Evolutionary conservation across 2,797 vertebrate species (phyloP).

Genomic region (Acanthornis magna): DNA sequence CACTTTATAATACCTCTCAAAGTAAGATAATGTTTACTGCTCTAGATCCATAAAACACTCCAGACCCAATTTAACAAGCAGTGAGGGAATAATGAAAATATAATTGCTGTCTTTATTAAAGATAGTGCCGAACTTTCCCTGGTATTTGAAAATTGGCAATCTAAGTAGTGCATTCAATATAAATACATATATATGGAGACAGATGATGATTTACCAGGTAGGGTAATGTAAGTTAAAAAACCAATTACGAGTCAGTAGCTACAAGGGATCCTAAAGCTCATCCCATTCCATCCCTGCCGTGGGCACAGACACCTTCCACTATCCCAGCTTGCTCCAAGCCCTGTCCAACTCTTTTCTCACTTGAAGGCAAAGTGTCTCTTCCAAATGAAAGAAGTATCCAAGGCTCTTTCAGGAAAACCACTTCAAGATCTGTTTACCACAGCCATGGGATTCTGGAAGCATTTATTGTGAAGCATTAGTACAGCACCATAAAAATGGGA

Average conservation of each 20-base stretch:
- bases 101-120: conserved; percentile 34
- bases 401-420: not conserved
- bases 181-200: not conserved
- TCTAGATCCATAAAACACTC: conserved; percentile 34
- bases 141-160: not conserved
- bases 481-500: not conserved
- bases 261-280: not conserved
- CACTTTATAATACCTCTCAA: conserved; percentile 4
- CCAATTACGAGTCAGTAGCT: not conserved
- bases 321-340: not conserved
- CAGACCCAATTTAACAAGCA: not conserved
- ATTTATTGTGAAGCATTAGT: not conserved
- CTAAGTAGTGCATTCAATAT: not conserved
- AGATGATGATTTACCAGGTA: not conserved
- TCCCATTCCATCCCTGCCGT: not conserved
- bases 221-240: not conserved
- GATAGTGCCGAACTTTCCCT: conserved; percentile 9
- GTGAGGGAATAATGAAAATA: conserved; percentile 39
- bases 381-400: not conserved
- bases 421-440: not conserved
- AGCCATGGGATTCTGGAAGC: not conserved
- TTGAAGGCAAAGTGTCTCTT: not conserved
- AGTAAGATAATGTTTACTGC: conserved; percentile 34
- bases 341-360: not conserved
- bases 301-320: not conserved